Evolutionary conservation across 1,140 invertebrate genomes (phyloP).

Genomic region (Eumeta japonica): DNA sequence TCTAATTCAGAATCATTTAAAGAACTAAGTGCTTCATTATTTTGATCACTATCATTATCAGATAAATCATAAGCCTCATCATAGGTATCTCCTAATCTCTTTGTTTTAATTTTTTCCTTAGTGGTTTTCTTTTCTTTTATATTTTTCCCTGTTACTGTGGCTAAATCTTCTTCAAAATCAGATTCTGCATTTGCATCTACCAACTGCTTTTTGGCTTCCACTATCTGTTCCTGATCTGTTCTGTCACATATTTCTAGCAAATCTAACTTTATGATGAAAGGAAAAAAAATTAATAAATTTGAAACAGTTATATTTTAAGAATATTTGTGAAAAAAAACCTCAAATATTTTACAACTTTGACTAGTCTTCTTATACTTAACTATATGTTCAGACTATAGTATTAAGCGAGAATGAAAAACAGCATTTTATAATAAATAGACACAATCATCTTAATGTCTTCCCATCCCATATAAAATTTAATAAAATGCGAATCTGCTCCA

Average conservation of each 20-base stretch:
- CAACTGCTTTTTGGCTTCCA: slow-evolving; percentile 64
- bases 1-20: too few species aligned
- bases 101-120: slow-evolving; percentile 15
- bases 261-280: slow-evolving; percentile 54
- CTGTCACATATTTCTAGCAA: slow-evolving; percentile 78
- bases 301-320: background rate
- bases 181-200: slow-evolving; percentile 60
- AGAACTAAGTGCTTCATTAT: too few species aligned
- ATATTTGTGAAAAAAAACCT: too few species aligned
- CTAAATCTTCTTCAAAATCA: slow-evolving; percentile 68
- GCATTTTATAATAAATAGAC: too few species aligned
- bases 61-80: slow-evolving; percentile 5
- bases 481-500: background rate
- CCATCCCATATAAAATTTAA: too few species aligned
- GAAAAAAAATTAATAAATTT: slow-evolving; percentile 6
- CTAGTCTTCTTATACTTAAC: slow-evolving; percentile 8
- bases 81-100: slow-evolving; percentile 7
- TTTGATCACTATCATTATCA: slow-evolving; percentile 8
- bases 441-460: too few species aligned
- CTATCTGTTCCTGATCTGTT: slow-evolving; percentile 65
- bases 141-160: slow-evolving; percentile 48
- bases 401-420: too few species aligned
- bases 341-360: background rate
- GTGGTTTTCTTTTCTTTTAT: slow-evolving; percentile 26
- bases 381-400: too few species aligned